phyloP scores from a whole-genome alignment of 2,113 vertebrate species.

The Andinoacara biseriatus region DNA sequence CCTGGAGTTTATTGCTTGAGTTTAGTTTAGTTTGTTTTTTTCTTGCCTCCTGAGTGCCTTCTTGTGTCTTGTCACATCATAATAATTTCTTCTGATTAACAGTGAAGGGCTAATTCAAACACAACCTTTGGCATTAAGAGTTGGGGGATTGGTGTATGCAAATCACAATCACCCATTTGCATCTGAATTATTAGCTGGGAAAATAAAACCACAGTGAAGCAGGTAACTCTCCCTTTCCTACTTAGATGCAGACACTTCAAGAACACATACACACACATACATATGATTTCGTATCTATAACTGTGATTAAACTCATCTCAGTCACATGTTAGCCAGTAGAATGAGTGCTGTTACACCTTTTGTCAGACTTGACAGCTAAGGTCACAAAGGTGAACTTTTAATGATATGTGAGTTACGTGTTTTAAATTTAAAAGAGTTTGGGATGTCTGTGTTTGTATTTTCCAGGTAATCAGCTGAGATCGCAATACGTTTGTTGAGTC shows the following conservation, averaged over 20 bases:
- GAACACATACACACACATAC: background rate
- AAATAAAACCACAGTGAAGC: constrained; percentile 55
- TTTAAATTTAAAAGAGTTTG: no score
- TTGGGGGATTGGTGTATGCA: background rate
- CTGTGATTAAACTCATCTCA: constrained; percentile 37
- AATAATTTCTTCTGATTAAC: background rate
- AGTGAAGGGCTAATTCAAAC: background rate
- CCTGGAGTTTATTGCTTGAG: no score
- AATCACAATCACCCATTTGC: constrained; percentile 28
- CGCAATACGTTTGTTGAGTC: no score
- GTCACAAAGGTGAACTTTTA: no score
- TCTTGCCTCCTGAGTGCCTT: background rate
- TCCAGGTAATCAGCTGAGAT: no score
- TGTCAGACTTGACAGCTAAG: no score
- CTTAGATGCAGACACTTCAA: constrained; percentile 15
- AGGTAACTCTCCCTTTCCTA: background rate
- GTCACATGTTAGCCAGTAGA: constrained; percentile 53
- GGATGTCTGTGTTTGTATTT: no score
- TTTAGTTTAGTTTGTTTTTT: background rate
- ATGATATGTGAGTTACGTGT: no score
- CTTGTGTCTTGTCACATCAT: background rate
- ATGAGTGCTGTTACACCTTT: background rate
- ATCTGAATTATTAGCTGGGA: constrained; percentile 51
- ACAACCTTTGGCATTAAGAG: background rate
- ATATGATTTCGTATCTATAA: background rate